phyloP scores from a whole-genome alignment of 2,113 vertebrate genomes.

The Cebus imitator region DNA sequence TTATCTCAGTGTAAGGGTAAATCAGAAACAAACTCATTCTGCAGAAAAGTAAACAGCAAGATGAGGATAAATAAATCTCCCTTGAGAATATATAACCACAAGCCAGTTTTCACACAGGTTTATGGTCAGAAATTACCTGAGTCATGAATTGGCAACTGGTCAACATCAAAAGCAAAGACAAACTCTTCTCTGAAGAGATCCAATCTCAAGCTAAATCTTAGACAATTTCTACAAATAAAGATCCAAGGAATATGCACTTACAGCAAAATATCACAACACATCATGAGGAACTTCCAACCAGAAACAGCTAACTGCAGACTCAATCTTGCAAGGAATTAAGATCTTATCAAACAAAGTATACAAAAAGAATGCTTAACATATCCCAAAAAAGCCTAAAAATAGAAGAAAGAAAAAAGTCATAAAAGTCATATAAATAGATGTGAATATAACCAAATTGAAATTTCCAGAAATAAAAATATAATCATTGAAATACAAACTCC shows the following conservation, averaged over 20 bases:
- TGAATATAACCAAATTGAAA: neutral
- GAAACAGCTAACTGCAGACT: neutral
- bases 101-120: neutral
- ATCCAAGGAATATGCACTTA: neutral
- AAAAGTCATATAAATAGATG: neutral
- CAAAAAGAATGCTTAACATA: neutral
- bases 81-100: neutral
- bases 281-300: neutral
- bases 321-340: neutral
- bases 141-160: neutral
- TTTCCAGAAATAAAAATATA: slow-evolving; percentile 19
- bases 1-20: neutral
- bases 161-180: neutral
- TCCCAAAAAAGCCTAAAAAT: neutral
- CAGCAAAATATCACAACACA: neutral
- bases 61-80: neutral
- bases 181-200: neutral
- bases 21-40: neutral
- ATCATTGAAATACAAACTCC: slow-evolving; percentile 29
- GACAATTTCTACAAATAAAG: neutral
- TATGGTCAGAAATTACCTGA: neutral
- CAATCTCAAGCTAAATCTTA: neutral
- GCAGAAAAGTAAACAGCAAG: neutral
- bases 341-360: neutral
- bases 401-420: neutral